Base-by-base conservation (phyloP, 2,888 invertebrate species). In the Brachyptera risi region DNA sequence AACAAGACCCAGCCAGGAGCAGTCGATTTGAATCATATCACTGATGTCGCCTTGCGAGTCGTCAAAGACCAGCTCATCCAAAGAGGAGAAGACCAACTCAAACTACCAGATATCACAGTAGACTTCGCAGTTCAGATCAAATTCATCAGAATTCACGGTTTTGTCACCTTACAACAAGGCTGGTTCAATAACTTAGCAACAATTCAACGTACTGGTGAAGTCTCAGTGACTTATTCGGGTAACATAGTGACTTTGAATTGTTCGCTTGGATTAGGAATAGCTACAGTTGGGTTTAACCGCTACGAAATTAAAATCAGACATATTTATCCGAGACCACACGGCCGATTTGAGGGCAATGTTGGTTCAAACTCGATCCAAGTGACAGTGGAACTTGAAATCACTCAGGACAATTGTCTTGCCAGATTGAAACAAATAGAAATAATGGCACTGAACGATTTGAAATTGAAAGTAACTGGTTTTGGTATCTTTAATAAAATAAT, bases 381-480 rank as follows among this genome's bases (percentile, higher is more conserved):
- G 17, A 50, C 38, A 13, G 59, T 49, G 1, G 38, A 47, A 11
- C 27, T 59, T 19, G 26, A 24, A 17, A 17, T 51, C 50, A 19
- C 15, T 11, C 17, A 27, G 11, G 23, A 26, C 4, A 19, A 26
- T 9, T 51, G 50, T 15, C 3, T 17, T 3, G 59, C 47, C 17
- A 7, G 26, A n/a, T 47, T 62, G 37, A 44, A 62, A 15, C 35
- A 40, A 21, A 17, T 62, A 9, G 21, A 35, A 26, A 47, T 62
- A 21, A 23, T 37, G 3, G 37, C 26, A 5, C 49, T 59, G 4
- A 19, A 51, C 15, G 62, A 44, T 13, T 13, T 62, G 11, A 7
- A 44, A 3, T 40, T 62, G n/a, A n/a, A 23, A 2, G 24, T 62
- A 13, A 62, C 56, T n/a, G 59, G 59, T 11, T 49, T 26, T 13